These are phyloP conservation scores for Adelges cooleyi DNA, from an alignment of 1,140 invertebrate species.

Conservation along the genomic window DNA sequence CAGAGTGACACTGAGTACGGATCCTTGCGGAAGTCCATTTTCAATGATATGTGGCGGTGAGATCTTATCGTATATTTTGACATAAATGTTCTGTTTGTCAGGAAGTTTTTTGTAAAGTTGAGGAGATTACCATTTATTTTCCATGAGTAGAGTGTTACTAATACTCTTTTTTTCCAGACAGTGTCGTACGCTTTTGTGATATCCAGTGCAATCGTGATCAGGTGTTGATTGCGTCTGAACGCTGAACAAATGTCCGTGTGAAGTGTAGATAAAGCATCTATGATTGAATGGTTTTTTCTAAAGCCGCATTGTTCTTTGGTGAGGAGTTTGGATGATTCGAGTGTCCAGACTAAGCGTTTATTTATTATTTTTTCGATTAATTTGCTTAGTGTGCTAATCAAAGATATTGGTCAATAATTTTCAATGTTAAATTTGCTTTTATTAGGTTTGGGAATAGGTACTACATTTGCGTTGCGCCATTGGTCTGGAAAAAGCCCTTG, in stretches of 20 bases:
- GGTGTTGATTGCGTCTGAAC: neutral
- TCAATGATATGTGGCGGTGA: neutral
- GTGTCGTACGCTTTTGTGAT: conserved; percentile 16
- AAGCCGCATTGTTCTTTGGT: conserved; percentile 3
- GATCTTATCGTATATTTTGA: neutral
- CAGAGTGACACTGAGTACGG: neutral
- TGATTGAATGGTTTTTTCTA: conserved; percentile 2
- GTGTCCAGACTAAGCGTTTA: conserved; percentile 1
- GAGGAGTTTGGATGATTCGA: neutral
- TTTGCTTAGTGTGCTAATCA: neutral
- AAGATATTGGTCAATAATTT: neutral
- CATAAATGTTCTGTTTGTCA: conserved; percentile 2
- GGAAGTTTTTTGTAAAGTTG: neutral
- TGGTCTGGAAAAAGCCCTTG: neutral
- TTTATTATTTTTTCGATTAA: conserved; percentile 23
- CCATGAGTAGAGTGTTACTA: neutral
- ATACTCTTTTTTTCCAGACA: neutral
- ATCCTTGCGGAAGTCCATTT: neutral
- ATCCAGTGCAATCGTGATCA: neutral
- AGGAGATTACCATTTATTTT: neutral
- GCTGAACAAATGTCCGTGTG: neutral
- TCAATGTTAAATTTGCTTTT: neutral
- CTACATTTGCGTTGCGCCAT: neutral
- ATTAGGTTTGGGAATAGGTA: neutral
- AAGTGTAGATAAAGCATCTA: neutral